These are phyloP conservation scores for Pseudomugil tenellus DNA, from an alignment of 2,797 vertebrate genomes.

Conservation along the genomic window DNA sequence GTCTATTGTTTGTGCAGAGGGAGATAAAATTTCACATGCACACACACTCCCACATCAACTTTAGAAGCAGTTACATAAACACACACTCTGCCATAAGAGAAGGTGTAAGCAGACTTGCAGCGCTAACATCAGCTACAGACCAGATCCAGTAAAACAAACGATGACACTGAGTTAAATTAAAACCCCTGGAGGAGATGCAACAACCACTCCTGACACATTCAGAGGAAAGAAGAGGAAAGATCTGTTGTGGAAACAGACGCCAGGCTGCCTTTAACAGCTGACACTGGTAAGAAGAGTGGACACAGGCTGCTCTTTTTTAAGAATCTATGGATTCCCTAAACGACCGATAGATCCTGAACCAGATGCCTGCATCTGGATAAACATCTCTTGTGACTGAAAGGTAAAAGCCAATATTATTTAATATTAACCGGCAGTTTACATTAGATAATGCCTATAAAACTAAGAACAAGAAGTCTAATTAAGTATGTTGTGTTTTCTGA, in stretches of 20 bases:
- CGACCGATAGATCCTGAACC: slow-evolving; percentile 28
- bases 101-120: slow-evolving; percentile 13
- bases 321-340: slow-evolving; percentile 12
- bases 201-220: slow-evolving; percentile 4
- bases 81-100: slow-evolving; percentile 22
- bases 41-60: slow-evolving; percentile 31
- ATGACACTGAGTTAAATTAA: neutral
- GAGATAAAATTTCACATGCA: slow-evolving; percentile 68
- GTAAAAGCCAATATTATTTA: slow-evolving; percentile 22
- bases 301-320: slow-evolving; percentile 3
- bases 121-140: neutral
- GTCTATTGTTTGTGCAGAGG: slow-evolving; percentile 64
- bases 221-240: slow-evolving; percentile 18
- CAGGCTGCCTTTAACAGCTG: slow-evolving; percentile 9
- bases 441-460: too few species aligned
- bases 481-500: neutral
- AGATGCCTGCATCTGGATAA: neutral
- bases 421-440: too few species aligned
- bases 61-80: slow-evolving; percentile 12
- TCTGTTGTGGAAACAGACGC: neutral
- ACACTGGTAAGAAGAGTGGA: slow-evolving; percentile 13
- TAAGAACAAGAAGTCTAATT: too few species aligned
- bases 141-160: slow-evolving; percentile 14
- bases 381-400: slow-evolving; percentile 32
- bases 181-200: slow-evolving; percentile 12